phyloP scores from a whole-genome alignment of 2,797 vertebrate species.

The Gymnothorax javanicus region DNA sequence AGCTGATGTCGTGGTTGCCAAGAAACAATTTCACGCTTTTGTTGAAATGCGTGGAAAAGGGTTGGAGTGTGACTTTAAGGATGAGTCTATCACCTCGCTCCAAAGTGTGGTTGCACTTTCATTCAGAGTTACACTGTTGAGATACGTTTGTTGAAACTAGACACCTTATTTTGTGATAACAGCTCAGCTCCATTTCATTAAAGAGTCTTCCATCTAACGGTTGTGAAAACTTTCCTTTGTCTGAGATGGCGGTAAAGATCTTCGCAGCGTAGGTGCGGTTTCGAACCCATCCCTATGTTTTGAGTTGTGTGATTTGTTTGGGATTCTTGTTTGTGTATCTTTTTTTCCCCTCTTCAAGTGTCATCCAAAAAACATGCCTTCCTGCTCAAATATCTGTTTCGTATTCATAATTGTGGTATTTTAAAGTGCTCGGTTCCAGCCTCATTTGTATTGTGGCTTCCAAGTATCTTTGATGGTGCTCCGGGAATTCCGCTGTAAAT shows the following conservation, averaged over 20 bases:
- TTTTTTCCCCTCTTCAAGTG: background rate
- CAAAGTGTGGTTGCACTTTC: background rate
- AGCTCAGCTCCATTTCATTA: background rate
- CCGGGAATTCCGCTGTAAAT: background rate
- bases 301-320: background rate
- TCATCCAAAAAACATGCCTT: background rate
- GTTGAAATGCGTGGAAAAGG: background rate
- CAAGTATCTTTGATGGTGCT: background rate
- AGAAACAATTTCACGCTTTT: background rate
- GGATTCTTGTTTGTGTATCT: background rate
- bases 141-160: background rate
- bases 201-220: background rate
- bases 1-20: background rate
- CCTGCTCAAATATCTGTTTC: background rate
- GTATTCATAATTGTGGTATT: background rate
- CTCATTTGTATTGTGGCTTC: background rate
- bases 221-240: background rate
- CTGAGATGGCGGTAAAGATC: background rate
- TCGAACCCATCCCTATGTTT: background rate
- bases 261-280: background rate
- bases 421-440: no score
- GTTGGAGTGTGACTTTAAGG: background rate
- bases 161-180: background rate
- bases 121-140: background rate
- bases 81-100: background rate